Conservation (phyloP, 2,888 invertebrate genomes). For the Achlya flavicornis region DNA sequence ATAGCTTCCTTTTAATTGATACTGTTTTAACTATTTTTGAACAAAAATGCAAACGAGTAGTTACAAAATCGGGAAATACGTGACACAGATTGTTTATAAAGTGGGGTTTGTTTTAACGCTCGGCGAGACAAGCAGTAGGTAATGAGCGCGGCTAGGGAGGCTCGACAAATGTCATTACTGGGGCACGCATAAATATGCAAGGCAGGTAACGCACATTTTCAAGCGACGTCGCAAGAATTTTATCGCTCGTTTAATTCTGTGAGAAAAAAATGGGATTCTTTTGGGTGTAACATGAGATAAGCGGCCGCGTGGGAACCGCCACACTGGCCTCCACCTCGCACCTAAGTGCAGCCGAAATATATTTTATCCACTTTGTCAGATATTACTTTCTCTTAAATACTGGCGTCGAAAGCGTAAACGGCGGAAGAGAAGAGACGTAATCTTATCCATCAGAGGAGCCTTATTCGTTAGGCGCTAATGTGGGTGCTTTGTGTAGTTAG, state of each 20-base stretch:
- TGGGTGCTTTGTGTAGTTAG: slow-evolving; percentile 66
- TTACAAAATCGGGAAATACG: slow-evolving; percentile 69
- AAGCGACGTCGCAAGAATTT: slow-evolving; percentile 84
- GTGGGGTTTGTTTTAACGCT: slow-evolving; percentile 65
- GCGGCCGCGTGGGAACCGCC: slow-evolving; percentile 77
- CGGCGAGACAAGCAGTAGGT: slow-evolving; percentile 59
- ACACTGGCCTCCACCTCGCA: slow-evolving; percentile 63
- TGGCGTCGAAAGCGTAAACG: slow-evolving; percentile 61
- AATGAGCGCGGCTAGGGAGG: slow-evolving; percentile 71
- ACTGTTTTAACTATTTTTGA: slow-evolving; percentile 56
- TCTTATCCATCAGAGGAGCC: slow-evolving; percentile 73
- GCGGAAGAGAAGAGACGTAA: slow-evolving; percentile 64
- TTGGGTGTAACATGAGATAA: slow-evolving; percentile 75
- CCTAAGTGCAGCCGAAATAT: slow-evolving; percentile 79
- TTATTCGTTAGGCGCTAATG: slow-evolving; percentile 74
- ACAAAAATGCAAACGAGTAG: slow-evolving; percentile 65
- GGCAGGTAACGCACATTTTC: slow-evolving; percentile 84
- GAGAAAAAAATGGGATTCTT: slow-evolving; percentile 79
- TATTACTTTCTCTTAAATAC: slow-evolving; percentile 78
- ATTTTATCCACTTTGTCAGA: slow-evolving; percentile 74
- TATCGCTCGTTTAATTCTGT: slow-evolving; percentile 83
- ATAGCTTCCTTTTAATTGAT: slow-evolving; percentile 59
- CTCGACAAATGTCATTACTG: slow-evolving; percentile 82
- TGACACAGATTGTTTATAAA: slow-evolving; percentile 75
- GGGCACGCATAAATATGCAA: slow-evolving; percentile 82